These are phyloP conservation scores for Sceliomorpha sp. DNA, from an alignment of 2,888 invertebrate species.

Conservation along the genomic window DNA sequence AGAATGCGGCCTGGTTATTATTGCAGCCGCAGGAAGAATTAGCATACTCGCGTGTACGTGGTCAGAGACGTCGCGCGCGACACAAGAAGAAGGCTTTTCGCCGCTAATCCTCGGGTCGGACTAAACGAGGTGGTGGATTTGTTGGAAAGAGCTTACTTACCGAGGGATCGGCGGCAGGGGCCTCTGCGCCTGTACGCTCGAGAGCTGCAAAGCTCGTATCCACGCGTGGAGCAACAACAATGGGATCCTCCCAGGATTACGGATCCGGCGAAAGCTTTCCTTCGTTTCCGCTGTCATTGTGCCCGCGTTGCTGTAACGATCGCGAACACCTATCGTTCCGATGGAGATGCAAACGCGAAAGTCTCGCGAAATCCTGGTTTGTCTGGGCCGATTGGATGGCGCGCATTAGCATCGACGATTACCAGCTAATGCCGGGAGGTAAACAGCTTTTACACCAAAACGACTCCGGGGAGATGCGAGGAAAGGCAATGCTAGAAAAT, in stretches of 20 bases:
- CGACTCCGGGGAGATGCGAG: constrained; percentile 2
- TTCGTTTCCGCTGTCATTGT: constrained; percentile 38
- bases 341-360: constrained; percentile 26
- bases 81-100: constrained; percentile 75
- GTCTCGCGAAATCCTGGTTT: neutral
- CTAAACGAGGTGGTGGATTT: constrained; percentile 80
- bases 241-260: constrained; percentile 73
- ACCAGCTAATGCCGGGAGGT: constrained; percentile 28
- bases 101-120: constrained; percentile 73
- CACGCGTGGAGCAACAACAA: constrained; percentile 75
- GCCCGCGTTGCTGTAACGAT: constrained; percentile 36
- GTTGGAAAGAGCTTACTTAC: constrained; percentile 78
- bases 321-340: constrained; percentile 42
- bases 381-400: constrained; percentile 25
- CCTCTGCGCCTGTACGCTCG: constrained; percentile 48
- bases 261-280: constrained; percentile 63
- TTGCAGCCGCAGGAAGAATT: constrained; percentile 65
- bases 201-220: constrained; percentile 74
- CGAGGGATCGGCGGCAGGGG: constrained; percentile 37
- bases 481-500: too few relatives aligned
- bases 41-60: constrained; percentile 72
- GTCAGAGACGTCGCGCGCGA: constrained; percentile 73
- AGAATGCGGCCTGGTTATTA: constrained; percentile 61
- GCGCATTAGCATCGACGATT: constrained; percentile 18
- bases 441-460: constrained; percentile 30